These are phyloP conservation scores for Dipodomys stephensi DNA, from an alignment of 2,113 vertebrate genomes.

Conservation along the genomic window DNA sequence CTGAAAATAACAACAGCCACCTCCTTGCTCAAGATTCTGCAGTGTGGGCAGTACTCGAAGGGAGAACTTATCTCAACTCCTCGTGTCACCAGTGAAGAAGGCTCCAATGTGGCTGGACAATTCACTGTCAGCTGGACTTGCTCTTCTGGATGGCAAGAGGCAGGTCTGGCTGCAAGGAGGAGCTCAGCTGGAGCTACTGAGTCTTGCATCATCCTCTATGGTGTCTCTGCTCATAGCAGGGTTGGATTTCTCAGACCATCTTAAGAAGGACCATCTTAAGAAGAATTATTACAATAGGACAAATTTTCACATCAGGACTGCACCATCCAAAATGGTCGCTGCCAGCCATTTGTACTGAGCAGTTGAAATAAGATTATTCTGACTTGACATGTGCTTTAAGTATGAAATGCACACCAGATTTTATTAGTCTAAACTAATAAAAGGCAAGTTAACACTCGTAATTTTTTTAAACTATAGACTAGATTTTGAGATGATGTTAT, in stretches of 20 bases:
- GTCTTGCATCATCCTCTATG: not conserved
- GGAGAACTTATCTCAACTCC: not conserved
- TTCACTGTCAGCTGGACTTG: not conserved
- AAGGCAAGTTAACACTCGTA: not conserved
- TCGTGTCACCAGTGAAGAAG: not conserved
- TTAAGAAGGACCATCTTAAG: not conserved
- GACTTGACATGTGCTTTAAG: not conserved
- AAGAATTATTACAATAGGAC: not conserved
- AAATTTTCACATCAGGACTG: not conserved
- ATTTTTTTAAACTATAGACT: not conserved
- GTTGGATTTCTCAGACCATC: not conserved
- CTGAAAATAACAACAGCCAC: not conserved
- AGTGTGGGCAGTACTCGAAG: not conserved
- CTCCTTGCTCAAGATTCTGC: not conserved
- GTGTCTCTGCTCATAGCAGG: accelerated
- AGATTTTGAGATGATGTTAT: not conserved
- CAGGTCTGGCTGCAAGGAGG: not conserved
- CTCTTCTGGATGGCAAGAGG: not conserved
- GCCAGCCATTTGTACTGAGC: accelerated
- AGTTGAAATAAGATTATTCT: not conserved
- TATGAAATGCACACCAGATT: too few relatives aligned
- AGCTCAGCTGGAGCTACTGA: not conserved
- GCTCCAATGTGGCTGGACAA: not conserved
- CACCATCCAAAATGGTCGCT: not conserved
- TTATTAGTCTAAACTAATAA: not conserved